Conservation (phyloP, 2,797 vertebrate genomes). For the Leptodactylus fallax region DNA sequence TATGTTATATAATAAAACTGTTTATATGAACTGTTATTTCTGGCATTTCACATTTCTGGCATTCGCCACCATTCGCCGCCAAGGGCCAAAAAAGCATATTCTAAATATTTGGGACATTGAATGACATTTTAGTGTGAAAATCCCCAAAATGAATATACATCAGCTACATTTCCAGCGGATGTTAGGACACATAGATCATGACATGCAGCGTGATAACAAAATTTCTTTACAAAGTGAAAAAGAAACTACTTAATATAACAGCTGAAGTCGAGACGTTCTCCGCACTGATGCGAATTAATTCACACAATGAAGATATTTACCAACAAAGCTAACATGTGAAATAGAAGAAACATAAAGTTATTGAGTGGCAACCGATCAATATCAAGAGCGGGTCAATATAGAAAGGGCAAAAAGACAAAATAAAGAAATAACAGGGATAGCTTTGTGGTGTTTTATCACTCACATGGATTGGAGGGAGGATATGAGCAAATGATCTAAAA, state of each 20-base stretch:
- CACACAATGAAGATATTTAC: slow-evolving; percentile 4
- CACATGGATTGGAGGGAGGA: too few relatives aligned
- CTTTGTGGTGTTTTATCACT: too few relatives aligned
- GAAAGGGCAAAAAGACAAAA: not conserved
- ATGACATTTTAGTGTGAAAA: slow-evolving; percentile 10
- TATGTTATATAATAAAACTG: slow-evolving; percentile 23
- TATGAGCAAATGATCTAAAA: too few relatives aligned
- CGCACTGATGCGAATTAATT: not conserved
- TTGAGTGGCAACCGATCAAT: not conserved
- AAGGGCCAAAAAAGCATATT: slow-evolving; percentile 3
- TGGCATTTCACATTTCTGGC: slow-evolving; percentile 24
- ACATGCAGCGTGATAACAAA: not conserved
- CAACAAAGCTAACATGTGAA: not conserved
- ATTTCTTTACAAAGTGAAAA: not conserved
- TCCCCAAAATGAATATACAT: not conserved
- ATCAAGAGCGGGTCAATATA: not conserved
- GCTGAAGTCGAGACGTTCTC: not conserved
- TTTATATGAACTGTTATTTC: slow-evolving; percentile 32
- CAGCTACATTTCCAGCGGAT: not conserved
- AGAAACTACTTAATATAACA: slow-evolving; percentile 22
- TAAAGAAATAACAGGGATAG: not conserved
- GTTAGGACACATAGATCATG: not conserved
- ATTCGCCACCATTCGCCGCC: not conserved
- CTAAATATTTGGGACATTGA: not conserved
- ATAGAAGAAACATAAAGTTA: not conserved